phyloP scores from a whole-genome alignment of 2,888 invertebrate species.

The Epicampocera succincta region DNA sequence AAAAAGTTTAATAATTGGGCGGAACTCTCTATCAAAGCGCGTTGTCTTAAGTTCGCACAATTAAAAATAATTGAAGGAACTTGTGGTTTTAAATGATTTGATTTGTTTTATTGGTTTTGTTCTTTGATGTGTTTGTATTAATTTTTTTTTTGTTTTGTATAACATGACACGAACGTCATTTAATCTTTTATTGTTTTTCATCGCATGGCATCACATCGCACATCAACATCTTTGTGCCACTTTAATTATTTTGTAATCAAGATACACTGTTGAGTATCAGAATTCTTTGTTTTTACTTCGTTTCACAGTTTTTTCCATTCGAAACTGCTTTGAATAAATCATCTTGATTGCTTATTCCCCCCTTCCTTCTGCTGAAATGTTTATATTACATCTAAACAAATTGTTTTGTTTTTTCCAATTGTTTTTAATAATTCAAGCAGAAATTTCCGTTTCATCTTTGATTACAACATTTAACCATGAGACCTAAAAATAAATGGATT shows the following conservation, averaged over 20 bases:
- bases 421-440: constrained; percentile 52
- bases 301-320: neutral
- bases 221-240: constrained; percentile 31
- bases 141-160: constrained; percentile 9
- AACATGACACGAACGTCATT: constrained; percentile 59
- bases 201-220: constrained; percentile 37
- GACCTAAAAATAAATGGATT: constrained; percentile 10
- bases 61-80: constrained; percentile 37
- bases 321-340: constrained; percentile 22
- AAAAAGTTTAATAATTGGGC: neutral
- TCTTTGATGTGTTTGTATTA: constrained; percentile 1
- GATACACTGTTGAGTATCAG: constrained; percentile 45
- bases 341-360: constrained; percentile 26
- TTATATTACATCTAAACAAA: neutral
- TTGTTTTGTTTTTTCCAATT: constrained; percentile 19
- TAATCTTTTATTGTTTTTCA: constrained; percentile 60
- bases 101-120: constrained; percentile 52
- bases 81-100: constrained; percentile 52
- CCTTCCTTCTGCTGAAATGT: constrained; percentile 9
- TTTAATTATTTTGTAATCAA: constrained; percentile 62
- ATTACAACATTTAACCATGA: constrained; percentile 50
- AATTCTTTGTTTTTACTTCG: constrained; percentile 24
- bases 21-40: constrained; percentile 7
- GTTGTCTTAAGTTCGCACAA: constrained; percentile 7
- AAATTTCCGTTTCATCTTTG: constrained; percentile 66